A percentile compares a stretch with the other conserved stretches of the same genome.
Evolutionary conservation across 2,888 invertebrate species (phyloP).

Genomic region (Scaptomyza parva): DNA sequence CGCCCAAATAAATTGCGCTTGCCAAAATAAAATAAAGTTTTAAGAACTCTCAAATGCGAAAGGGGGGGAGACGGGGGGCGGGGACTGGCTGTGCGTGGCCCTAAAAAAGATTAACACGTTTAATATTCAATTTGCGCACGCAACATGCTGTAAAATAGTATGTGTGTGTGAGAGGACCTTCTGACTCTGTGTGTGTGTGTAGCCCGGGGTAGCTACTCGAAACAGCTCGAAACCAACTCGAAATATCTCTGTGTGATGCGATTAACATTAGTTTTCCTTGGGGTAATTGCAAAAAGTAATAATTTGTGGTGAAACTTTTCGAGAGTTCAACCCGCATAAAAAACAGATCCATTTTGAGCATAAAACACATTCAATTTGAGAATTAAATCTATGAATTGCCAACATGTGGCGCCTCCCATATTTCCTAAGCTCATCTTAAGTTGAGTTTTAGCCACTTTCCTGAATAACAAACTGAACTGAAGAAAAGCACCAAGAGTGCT

Average conservation of each 20-base stretch:
- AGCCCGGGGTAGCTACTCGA: conserved; percentile 45
- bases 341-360: no score
- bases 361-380: neutral
- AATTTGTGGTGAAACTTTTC: conserved; percentile 27
- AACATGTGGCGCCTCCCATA: conserved; percentile 48
- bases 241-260: conserved; percentile 32
- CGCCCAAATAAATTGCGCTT: conserved; percentile 52
- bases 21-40: conserved; percentile 54
- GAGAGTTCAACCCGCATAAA: no score
- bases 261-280: conserved; percentile 52
- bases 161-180: conserved; percentile 7
- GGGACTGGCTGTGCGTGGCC: conserved; percentile 42
- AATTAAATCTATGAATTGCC: neutral
- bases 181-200: conserved; percentile 4
- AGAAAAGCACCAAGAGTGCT: conserved; percentile 2
- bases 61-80: neutral
- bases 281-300: conserved; percentile 55
- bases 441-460: conserved; percentile 41
- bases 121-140: conserved; percentile 81
- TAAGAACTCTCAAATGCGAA: neutral
- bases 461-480: conserved; percentile 13
- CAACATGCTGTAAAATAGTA: conserved; percentile 48
- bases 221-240: conserved; percentile 8
- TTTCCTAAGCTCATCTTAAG: conserved; percentile 13
- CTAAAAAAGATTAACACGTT: conserved; percentile 82